These are phyloP conservation scores for Phylloscopus trochiloides DNA, from an alignment of 2,113 vertebrate species.

Conservation along the genomic window DNA sequence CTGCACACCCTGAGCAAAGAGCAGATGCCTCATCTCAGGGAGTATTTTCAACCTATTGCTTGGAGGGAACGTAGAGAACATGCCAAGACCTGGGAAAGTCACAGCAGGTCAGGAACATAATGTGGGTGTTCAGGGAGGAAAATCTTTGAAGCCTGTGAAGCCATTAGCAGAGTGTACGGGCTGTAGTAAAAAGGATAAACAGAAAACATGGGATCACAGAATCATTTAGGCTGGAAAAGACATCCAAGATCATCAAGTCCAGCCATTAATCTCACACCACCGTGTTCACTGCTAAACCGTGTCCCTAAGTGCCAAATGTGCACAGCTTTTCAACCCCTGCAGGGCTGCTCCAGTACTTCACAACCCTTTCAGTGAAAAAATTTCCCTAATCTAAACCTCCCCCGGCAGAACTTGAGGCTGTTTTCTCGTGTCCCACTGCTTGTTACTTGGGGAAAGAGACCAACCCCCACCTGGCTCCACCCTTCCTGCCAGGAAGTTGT, in stretches of 20 bases:
- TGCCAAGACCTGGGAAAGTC: background rate
- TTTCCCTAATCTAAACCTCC: background rate
- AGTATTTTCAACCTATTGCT: background rate
- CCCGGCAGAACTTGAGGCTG: background rate
- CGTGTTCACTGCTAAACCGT: accelerated
- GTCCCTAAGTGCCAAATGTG: background rate
- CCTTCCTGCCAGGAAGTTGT: background rate
- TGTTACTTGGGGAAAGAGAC: background rate
- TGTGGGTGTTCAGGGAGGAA: background rate
- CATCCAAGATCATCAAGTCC: background rate
- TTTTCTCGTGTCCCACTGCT: background rate
- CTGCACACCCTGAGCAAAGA: background rate
- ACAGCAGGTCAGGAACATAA: conserved; percentile 11
- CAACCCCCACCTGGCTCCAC: background rate
- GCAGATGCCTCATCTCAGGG: background rate
- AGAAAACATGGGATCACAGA: background rate
- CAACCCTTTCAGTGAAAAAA: background rate
- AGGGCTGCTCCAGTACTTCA: background rate
- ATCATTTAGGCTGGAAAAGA: background rate
- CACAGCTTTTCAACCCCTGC: background rate
- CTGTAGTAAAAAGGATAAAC: conserved; percentile 10
- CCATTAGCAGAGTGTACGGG: background rate
- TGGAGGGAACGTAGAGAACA: background rate
- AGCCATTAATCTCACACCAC: background rate
- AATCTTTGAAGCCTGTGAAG: conserved; percentile 19